Conservation (phyloP, 2,113 vertebrate genomes). For the Heliornis fulica region DNA sequence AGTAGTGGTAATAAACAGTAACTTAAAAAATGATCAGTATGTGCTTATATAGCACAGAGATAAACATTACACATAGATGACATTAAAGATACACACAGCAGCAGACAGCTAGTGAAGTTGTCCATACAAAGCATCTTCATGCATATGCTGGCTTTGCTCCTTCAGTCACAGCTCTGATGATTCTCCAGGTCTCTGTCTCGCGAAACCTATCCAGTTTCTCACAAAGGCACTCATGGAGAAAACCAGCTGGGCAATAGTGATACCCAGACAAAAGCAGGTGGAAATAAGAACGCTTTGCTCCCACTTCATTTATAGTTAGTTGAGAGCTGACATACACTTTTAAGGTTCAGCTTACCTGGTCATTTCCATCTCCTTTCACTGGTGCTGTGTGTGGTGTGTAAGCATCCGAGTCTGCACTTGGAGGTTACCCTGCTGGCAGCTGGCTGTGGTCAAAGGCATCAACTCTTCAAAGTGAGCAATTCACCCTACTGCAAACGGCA, state of each 20-base stretch:
- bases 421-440: neutral
- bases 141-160: neutral
- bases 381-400: neutral
- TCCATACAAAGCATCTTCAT: neutral
- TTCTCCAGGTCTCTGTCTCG: neutral
- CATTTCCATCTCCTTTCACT: neutral
- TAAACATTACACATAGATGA: too few relatives aligned
- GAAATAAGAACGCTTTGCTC: neutral
- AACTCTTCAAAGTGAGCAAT: neutral
- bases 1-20: neutral
- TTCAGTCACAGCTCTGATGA: neutral
- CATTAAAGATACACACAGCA: neutral
- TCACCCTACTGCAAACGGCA: neutral
- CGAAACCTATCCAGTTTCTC: neutral
- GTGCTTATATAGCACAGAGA: too few relatives aligned
- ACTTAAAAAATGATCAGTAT: neutral
- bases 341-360: neutral
- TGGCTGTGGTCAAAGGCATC: neutral
- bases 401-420: neutral
- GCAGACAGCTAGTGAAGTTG: neutral
- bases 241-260: neutral
- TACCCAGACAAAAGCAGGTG: neutral
- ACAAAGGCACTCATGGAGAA: neutral
- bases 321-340: neutral
- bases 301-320: neutral